These are phyloP conservation scores for Micropoecilia bifurca DNA, from an alignment of 2,797 vertebrate genomes.

Conservation along the genomic window DNA sequence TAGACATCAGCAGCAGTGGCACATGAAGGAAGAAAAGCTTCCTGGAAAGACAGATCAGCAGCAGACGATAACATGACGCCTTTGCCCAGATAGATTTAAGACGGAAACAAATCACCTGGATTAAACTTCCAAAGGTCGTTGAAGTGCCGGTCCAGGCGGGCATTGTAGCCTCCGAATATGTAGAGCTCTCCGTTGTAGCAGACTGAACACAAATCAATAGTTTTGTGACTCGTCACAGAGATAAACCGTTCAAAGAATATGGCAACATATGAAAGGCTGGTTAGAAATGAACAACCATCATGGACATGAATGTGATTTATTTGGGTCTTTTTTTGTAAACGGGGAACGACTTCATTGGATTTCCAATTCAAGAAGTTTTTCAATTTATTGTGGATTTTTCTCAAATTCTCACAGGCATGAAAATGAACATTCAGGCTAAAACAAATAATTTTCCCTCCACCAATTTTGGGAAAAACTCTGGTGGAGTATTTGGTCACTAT, in stretches of 20 bases:
- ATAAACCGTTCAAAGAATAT: background rate
- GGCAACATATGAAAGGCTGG: background rate
- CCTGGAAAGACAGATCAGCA: background rate
- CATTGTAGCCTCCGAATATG: slow-evolving; percentile 98
- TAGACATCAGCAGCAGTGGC: slow-evolving; percentile 25
- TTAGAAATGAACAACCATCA: background rate
- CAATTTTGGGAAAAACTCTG: background rate
- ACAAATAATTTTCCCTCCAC: background rate
- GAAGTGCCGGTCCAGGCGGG: slow-evolving; percentile 96
- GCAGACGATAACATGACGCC: background rate
- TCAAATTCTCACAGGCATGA: background rate
- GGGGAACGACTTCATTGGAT: background rate
- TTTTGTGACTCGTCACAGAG: background rate
- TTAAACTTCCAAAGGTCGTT: slow-evolving; percentile 99
- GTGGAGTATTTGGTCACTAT: background rate
- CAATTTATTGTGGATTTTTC: background rate
- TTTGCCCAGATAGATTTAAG: background rate
- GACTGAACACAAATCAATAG: slow-evolving; percentile 78
- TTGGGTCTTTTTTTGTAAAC: background rate
- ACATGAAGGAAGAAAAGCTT: background rate
- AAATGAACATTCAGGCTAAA: background rate
- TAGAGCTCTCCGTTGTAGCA: slow-evolving; percentile 94
- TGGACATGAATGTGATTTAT: background rate
- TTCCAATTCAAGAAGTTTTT: background rate
- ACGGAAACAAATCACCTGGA: slow-evolving; percentile 84